Percentiles rank a stretch among this genome's conserved stretches.
Evolutionary conservation across 1,140 invertebrate genomes (phyloP).

Genomic region (Stegodyphus mimosarum): DNA sequence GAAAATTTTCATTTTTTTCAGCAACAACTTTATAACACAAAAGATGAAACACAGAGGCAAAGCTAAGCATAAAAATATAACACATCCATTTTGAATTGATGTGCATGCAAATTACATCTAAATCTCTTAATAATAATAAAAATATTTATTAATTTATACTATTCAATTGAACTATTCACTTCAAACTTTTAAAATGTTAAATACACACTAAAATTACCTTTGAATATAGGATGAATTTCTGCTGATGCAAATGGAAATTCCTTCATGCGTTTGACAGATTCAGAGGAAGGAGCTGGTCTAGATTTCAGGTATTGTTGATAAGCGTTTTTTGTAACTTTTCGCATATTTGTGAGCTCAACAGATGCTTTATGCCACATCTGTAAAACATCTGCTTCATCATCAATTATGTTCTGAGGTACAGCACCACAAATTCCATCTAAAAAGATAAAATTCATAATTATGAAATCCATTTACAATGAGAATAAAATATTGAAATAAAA

Average conservation of each 20-base stretch:
- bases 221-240: constrained; percentile 75
- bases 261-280: constrained; percentile 89
- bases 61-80: too few species aligned
- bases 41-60: too few species aligned
- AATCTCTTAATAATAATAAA: not conserved
- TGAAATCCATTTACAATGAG: too few species aligned
- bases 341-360: constrained; percentile 78
- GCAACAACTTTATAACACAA: too few species aligned
- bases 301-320: constrained; percentile 91
- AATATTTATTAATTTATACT: not conserved
- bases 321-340: constrained; percentile 85
- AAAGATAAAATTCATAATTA: constrained; percentile 14
- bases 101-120: not conserved
- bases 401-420: constrained; percentile 84
- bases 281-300: constrained; percentile 84
- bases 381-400: constrained; percentile 85
- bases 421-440: constrained; percentile 76
- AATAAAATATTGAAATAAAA: too few species aligned
- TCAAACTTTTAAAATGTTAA: too few species aligned
- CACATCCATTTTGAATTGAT: too few species aligned
- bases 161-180: too few species aligned
- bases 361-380: constrained; percentile 78
- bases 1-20: too few species aligned
- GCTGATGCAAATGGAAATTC: constrained; percentile 69
- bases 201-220: constrained; percentile 19